Evolutionary conservation across 2,888 invertebrate genomes (phyloP).

Genomic region (Stenichneumon culpator): DNA sequence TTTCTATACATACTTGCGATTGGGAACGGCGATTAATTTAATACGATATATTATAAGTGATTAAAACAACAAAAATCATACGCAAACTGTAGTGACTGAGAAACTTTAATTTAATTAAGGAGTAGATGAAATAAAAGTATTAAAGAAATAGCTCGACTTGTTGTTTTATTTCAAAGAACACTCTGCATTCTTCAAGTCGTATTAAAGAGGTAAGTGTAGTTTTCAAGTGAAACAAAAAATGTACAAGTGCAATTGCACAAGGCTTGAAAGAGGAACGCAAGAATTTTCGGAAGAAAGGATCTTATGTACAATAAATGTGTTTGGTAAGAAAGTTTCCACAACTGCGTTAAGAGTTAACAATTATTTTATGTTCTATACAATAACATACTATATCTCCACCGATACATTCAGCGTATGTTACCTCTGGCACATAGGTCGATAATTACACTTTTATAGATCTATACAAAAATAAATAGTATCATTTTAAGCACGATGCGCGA

Average conservation of each 20-base stretch:
- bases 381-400: conserved; percentile 72
- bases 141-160: conserved; percentile 67
- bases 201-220: conserved; percentile 28
- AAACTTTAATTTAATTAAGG: conserved; percentile 81
- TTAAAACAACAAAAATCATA: conserved; percentile 74
- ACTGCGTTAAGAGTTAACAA: conserved; percentile 68
- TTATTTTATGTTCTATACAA: conserved; percentile 74
- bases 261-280: background rate
- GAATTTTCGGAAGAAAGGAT: conserved; percentile 2
- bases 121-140: conserved; percentile 82
- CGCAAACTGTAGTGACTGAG: conserved; percentile 83
- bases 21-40: conserved; percentile 68
- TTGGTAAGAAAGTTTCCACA: conserved; percentile 42
- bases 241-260: too few species aligned
- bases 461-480: conserved; percentile 84
- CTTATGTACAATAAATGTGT: conserved; percentile 9
- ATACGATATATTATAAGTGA: conserved; percentile 70
- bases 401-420: conserved; percentile 71
- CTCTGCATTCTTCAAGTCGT: conserved; percentile 12
- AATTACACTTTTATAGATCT: conserved; percentile 80
- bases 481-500: conserved; percentile 77
- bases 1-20: conserved; percentile 69
- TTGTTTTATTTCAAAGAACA: conserved; percentile 40
- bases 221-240: conserved; percentile 14
- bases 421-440: conserved; percentile 82